Conservation (phyloP, 2,113 vertebrate genomes). For the Rhea americana region DNA sequence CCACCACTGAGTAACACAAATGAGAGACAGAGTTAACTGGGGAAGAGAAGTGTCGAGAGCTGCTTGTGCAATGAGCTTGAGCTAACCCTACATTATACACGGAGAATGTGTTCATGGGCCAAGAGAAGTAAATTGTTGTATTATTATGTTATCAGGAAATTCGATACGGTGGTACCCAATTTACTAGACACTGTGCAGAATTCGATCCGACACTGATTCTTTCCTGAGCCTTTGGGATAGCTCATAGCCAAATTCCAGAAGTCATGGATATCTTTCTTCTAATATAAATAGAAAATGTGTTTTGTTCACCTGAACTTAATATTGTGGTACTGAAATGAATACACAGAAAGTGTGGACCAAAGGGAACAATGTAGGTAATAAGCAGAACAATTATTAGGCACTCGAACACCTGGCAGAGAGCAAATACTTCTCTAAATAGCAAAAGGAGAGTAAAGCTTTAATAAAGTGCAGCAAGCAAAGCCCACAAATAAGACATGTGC, state of each 20-base stretch:
- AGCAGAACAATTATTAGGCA: background rate
- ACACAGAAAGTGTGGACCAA: background rate
- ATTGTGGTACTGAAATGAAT: background rate
- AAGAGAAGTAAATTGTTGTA: background rate
- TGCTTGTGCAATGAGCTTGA: background rate
- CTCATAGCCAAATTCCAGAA: background rate
- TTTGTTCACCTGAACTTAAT: background rate
- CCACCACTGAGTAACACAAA: background rate
- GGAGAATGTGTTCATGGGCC: background rate
- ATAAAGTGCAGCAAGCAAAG: constrained; percentile 6
- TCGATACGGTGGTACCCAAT: background rate
- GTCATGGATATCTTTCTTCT: background rate
- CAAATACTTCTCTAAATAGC: background rate
- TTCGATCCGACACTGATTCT: background rate
- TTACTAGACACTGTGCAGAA: background rate
- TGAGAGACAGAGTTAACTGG: background rate
- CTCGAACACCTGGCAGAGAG: background rate
- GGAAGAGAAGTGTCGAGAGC: background rate
- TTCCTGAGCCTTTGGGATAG: background rate
- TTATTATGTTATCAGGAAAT: background rate
- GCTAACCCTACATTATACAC: background rate
- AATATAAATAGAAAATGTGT: background rate
- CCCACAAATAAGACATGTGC: background rate
- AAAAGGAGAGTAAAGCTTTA: background rate
- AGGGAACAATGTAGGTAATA: background rate